These are phyloP conservation scores for Plutomurus gul DNA, from an alignment of 1,140 invertebrate genomes.

Conservation along the genomic window DNA sequence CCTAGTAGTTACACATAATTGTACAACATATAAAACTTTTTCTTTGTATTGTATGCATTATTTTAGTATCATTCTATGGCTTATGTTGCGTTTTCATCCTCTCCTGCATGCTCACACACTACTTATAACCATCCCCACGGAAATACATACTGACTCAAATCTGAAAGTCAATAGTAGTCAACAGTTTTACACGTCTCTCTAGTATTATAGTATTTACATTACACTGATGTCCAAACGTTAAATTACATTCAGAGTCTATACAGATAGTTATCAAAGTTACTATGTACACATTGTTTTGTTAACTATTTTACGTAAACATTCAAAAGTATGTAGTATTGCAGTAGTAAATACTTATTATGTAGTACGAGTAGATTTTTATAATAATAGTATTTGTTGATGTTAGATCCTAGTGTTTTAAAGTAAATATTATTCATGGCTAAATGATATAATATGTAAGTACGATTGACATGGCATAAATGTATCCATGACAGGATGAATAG, in stretches of 20 bases:
- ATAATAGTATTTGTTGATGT: not conserved
- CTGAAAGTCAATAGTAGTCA: not conserved
- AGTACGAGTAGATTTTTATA: not conserved
- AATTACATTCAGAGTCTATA: not conserved
- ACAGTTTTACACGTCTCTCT: not conserved
- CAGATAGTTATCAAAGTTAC: not conserved
- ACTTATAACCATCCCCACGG: not conserved
- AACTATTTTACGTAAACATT: not conserved
- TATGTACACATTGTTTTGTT: not conserved
- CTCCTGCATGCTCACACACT: not conserved
- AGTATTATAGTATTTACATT: not conserved
- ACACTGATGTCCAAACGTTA: not conserved
- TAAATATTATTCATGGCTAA: not conserved
- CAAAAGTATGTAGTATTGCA: too few species aligned
- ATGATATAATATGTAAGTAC: not conserved
- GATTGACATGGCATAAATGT: not conserved
- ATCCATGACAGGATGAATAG: not conserved
- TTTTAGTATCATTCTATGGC: slow-evolving; percentile 24
- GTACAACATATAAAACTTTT: slow-evolving; percentile 25
- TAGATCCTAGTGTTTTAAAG: too few species aligned
- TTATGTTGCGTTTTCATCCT: not conserved
- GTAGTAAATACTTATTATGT: not conserved
- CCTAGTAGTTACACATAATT: slow-evolving; percentile 7
- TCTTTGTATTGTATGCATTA: not conserved
- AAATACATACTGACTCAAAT: not conserved